Evolutionary conservation across 1,140 invertebrate species (phyloP).

Genomic region (Oreohelix idahoensis): DNA sequence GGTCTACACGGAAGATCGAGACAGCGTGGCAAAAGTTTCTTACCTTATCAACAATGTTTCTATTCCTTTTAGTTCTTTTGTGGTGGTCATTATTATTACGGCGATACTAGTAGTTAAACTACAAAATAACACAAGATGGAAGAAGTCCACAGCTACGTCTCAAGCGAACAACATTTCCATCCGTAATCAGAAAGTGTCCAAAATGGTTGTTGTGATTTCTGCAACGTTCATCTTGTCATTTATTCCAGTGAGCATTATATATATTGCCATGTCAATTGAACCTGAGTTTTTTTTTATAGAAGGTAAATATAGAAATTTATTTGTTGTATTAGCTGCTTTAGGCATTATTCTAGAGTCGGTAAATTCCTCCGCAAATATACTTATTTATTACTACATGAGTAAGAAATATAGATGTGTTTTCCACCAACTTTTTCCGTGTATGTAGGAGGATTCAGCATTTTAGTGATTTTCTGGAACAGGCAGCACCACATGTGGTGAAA

Average conservation of each 20-base stretch:
- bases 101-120: background rate
- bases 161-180: background rate
- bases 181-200: constrained; percentile 8
- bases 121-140: background rate
- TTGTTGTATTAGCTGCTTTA: background rate
- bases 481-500: too few species aligned
- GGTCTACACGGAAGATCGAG: background rate
- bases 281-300: background rate
- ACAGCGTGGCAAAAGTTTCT: background rate
- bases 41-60: background rate
- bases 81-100: background rate
- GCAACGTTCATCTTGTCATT: background rate
- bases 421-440: too few species aligned
- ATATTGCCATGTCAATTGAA: background rate
- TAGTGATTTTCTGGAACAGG: too few species aligned
- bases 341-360: constrained; percentile 1
- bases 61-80: background rate
- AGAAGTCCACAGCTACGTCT: background rate
- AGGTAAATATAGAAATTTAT: background rate
- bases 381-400: background rate
- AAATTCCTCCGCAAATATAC: background rate
- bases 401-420: too few species aligned
- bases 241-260: constrained; percentile 1
- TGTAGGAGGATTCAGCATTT: too few species aligned
- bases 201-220: constrained; percentile 4